Base-by-base conservation (phyloP, 1,140 invertebrate species). In the Megalonaias nervosa region DNA sequence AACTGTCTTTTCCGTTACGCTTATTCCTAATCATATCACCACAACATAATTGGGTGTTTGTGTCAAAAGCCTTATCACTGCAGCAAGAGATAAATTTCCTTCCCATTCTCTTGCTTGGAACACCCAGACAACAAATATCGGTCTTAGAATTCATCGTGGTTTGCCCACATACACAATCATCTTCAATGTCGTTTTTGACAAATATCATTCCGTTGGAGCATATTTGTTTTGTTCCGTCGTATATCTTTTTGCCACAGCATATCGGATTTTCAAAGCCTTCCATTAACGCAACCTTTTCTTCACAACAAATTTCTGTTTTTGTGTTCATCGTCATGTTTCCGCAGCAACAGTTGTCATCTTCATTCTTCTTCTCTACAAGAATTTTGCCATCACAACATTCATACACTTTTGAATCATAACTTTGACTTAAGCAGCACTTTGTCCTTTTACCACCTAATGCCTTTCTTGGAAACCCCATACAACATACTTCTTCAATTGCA, bases 401-500 rank as follows among this genome's bases (percentile, higher is more conserved):
- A 19, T 73, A 48, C 21, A 48, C 19, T 14, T 2, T 55, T 11
- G 31, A 55, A 21, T 73, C 62, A 66, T 73, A 73, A 16, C 61
- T 65, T 23, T 16, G 26, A 17, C 62, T 23, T 14, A 15, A 26
- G 21, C 71, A 73, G 48, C 71, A 73, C 26, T 65, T 62, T 12
- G 71, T 65, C 9, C 57, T 65, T 66, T 48, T 55, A n/a, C 19
- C 31, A 57, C 71, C 61, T 9, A 55, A 21, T 5, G 56, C 38
- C 38, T 48, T 60, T 23, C 23, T 12, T 62, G 71, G 71, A 65
- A 60, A 60, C 14, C 76, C 76, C 23, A 17, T 67, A 55, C 76
- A 78, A 23, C 76, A 78, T 23, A 78, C 76, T 64, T 78, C 76
- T 56, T 67, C 74, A 57, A 68, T 67, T 13, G 76, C 74, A 58